Conservation (phyloP, 2,888 invertebrate genomes). For the Ditylenchus weischeri region DNA sequence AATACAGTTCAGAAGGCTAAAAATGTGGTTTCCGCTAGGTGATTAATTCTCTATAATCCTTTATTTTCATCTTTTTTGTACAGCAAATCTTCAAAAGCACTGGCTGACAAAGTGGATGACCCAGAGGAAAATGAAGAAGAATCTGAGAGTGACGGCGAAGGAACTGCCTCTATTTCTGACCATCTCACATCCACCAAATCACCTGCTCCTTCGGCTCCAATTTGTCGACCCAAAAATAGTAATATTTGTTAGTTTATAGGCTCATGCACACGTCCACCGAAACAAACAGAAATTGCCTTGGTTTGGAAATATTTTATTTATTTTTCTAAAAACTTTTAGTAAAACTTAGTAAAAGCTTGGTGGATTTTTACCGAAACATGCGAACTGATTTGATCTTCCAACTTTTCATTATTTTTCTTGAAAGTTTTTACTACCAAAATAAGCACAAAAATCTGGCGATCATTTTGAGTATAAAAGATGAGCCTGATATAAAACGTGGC, state of each 20-base stretch:
- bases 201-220: slow-evolving; percentile 1
- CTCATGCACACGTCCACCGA: too few relatives aligned
- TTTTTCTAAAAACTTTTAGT: too few relatives aligned
- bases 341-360: too few relatives aligned
- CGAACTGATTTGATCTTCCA: too few relatives aligned
- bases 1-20: slow-evolving; percentile 32
- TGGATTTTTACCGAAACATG: too few relatives aligned
- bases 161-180: slow-evolving; percentile 35
- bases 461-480: too few relatives aligned
- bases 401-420: too few relatives aligned
- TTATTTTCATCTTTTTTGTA: not conserved
- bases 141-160: slow-evolving; percentile 33
- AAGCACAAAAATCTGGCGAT: too few relatives aligned
- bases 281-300: too few relatives aligned
- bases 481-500: too few relatives aligned
- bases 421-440: too few relatives aligned
- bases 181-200: slow-evolving; percentile 14
- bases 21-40: slow-evolving; percentile 36
- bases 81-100: slow-evolving; percentile 22
- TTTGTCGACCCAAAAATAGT: slow-evolving; percentile 15
- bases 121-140: slow-evolving; percentile 23
- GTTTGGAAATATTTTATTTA: too few relatives aligned
- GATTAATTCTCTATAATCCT: not conserved
- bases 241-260: not conserved
- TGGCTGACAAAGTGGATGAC: slow-evolving; percentile 16